Evolutionary conservation across 2,113 vertebrate genomes (phyloP).

Genomic region (Tachycineta bicolor): DNA sequence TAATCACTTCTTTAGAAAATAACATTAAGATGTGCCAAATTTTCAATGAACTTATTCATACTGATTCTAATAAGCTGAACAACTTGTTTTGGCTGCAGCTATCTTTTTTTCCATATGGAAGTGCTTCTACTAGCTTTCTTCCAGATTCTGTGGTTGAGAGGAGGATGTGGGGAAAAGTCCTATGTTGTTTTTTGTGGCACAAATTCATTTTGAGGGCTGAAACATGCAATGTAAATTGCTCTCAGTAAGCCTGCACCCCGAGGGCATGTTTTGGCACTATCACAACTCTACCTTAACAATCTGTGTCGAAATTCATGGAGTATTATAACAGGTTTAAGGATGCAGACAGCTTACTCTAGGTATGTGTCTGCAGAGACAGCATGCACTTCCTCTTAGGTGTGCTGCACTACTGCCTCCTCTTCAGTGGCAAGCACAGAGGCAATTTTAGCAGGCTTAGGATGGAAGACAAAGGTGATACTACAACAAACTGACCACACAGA

Average conservation of each 20-base stretch:
- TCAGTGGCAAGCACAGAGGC: neutral
- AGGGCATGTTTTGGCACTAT: neutral
- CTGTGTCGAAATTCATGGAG: neutral
- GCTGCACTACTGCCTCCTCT: neutral
- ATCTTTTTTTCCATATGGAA: constrained; percentile 81
- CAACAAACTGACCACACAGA: neutral
- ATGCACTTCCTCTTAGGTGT: neutral
- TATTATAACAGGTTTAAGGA: constrained; percentile 39
- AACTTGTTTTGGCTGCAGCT: constrained; percentile 82
- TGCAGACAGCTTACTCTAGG: neutral
- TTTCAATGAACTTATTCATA: constrained; percentile 73
- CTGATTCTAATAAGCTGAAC: constrained; percentile 78
- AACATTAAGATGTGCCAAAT: constrained; percentile 68
- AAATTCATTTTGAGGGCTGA: constrained; percentile 62
- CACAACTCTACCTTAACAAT: neutral
- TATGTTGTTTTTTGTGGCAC: constrained; percentile 57
- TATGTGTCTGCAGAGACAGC: neutral
- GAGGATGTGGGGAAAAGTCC: constrained; percentile 65
- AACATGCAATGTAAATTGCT: constrained; percentile 46
- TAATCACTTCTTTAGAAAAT: constrained; percentile 59
- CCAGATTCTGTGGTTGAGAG: constrained; percentile 75
- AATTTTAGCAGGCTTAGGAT: constrained; percentile 28
- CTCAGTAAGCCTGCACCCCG: neutral
- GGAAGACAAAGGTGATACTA: neutral
- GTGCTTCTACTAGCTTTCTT: constrained; percentile 72